Evolutionary conservation across 2,888 invertebrate genomes (phyloP), one percentile per base, ranked within the genome.

Genomic region (Danaus chrysippus): DNA sequence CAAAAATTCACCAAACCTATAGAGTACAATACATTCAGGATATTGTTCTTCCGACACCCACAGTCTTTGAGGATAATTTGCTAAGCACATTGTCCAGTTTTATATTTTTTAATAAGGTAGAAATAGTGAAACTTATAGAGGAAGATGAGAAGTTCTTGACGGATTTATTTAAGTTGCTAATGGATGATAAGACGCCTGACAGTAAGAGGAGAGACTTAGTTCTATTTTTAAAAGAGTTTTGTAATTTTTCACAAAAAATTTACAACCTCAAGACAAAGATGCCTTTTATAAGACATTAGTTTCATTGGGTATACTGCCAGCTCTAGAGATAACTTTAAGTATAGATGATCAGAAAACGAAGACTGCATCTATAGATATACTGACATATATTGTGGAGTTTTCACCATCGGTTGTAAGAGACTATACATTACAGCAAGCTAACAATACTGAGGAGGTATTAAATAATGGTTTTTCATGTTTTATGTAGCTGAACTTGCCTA

Each of bases 91-190:
- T 99, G 78, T 97, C 97, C 83, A 99, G 98, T 92, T 99, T 99
- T 93, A 97, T 99, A 90, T 99, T 98, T 93, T 99, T 99, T 92
- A 99, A 99, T 92, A 99, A 99, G 92, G 97, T 99, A 82, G 99
- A 99, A 93, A 99, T 99, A 90, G 99, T 99, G 73, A 98, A 97
- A 73, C 93, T 98, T 80, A 96, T 99, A 84, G 95, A 99, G 92
- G 99, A 99, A 79, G 99, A 99, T 91, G 98, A 99, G 76, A 96
- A 96, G 82, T 98, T 99, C 91, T 93, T 99, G 81, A 95, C 96
- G 61, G 98, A 98, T 87, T 92, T 99, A 74, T 99, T 99, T 92
- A 94, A 96, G 66, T 94, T 98, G 86, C 93, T 99, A 76, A 97
- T 96, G 72, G 97, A 98, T 83, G 95, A 96, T 76, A 94, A 94